These are phyloP conservation scores for Crocallis elinguaria DNA, from an alignment of 2,888 invertebrate genomes.

Conservation along the genomic window DNA sequence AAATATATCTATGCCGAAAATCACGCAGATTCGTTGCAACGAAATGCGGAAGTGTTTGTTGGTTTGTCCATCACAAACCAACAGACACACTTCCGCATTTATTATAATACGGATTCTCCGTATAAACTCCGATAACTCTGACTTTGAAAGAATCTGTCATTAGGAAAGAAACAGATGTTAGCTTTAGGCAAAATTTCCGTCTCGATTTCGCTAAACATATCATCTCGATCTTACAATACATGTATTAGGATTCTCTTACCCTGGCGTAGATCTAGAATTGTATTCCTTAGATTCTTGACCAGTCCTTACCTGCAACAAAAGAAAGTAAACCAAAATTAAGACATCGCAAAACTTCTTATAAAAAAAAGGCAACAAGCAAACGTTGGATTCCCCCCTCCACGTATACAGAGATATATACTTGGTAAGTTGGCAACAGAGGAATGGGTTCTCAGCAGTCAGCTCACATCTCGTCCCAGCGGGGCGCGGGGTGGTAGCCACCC, in stretches of 20 bases:
- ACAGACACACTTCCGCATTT: too few species aligned
- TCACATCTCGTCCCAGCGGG: slow-evolving; percentile 65
- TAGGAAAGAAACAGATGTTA: too few species aligned
- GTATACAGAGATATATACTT: slow-evolving; percentile 41
- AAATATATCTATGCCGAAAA: too few species aligned
- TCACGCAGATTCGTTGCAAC: too few species aligned
- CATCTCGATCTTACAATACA: too few species aligned
- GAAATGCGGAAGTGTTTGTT: too few species aligned
- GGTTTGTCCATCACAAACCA: too few species aligned
- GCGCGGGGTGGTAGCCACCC: slow-evolving; percentile 31
- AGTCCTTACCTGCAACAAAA: slow-evolving; percentile 52
- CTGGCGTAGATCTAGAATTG: not conserved
- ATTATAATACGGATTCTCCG: too few species aligned
- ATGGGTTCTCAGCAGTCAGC: slow-evolving; percentile 70
- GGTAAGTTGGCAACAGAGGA: slow-evolving; percentile 51
- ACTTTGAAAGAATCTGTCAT: too few species aligned
- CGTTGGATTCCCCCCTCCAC: slow-evolving; percentile 29
- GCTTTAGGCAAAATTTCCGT: too few species aligned
- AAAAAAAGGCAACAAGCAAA: slow-evolving; percentile 17
- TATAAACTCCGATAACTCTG: too few species aligned
- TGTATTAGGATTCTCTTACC: not conserved
- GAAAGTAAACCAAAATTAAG: slow-evolving; percentile 30
- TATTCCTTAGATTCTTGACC: not conserved
- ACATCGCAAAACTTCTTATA: slow-evolving; percentile 19
- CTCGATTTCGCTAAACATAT: too few species aligned